Evolutionary conservation across 1,140 invertebrate species (phyloP).

Genomic region (Amyelois transitella): DNA sequence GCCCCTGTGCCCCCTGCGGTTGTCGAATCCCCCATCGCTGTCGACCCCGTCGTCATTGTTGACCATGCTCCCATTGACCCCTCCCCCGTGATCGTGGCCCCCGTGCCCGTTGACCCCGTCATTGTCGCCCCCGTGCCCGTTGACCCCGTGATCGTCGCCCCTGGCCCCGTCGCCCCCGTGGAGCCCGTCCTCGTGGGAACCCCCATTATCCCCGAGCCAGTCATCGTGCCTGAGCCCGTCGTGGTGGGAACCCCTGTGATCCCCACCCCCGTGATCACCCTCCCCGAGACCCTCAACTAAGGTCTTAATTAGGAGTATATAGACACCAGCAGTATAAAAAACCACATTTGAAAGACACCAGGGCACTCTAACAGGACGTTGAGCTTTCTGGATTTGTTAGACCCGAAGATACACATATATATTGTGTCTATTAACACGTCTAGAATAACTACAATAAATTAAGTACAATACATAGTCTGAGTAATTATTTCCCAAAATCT

Average conservation of each 20-base stretch:
- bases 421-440: too few species aligned
- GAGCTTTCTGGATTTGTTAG: too few species aligned
- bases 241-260: neutral
- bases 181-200: conserved; percentile 11
- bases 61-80: conserved; percentile 13
- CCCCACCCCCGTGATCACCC: neutral
- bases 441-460: too few species aligned
- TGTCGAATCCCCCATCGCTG: neutral
- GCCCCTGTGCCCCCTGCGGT: conserved; percentile 1
- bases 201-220: conserved; percentile 12
- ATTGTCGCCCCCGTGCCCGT: conserved; percentile 7
- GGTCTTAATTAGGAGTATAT: neutral
- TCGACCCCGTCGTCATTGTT: conserved; percentile 6
- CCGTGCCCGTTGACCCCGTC: conserved; percentile 10
- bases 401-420: too few species aligned
- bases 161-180: conserved; percentile 12
- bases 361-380: too few species aligned
- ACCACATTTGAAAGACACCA: too few species aligned
- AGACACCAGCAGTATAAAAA: too few species aligned
- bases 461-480: too few species aligned
- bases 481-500: too few species aligned
- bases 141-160: conserved; percentile 13
- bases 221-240: conserved; percentile 9
- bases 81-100: conserved; percentile 12
- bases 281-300: neutral